Evolutionary conservation across 2,888 invertebrate genomes (phyloP), one percentile per base, ranked within the genome.

Genomic region (Creontiades dilutus): DNA sequence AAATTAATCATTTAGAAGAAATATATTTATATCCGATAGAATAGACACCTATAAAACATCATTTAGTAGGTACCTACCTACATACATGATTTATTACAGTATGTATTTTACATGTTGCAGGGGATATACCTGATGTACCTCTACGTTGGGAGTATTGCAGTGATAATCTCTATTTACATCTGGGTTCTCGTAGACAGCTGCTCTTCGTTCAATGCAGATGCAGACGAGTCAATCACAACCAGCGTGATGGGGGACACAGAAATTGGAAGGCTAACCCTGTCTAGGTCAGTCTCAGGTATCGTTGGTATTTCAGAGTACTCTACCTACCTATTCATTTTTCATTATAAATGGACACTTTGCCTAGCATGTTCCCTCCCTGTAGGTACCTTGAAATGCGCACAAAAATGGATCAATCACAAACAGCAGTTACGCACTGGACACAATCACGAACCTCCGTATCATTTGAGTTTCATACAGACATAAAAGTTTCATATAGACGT

Each of bases 131-230:
- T 94, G 91, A 94, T 94, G 93, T 94, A 94, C 92, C 93, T 94
- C 68, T 94, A 94, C 93, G 94, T 94, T 86, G 94, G 94, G 2
- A 94, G 94, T 91, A 94, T 94, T 91, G 93, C 94, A 3, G 94
- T 94, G 90, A 94, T 94, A 91, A 94, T 94, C 92, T 94, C 94
- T 92, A 94, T 94, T 92, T 94, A 94, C 93, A 93, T 94, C 90
- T 94, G 94, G 93, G 94, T 94, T 23, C 92, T 94, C 91, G 92
- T 94, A 61, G 94, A 94, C 92, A 94, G 94, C 91, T 94, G 94
- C 90, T 93, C 94, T 11, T 94, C 94, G 80, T 92, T 94, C 48
- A 92, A 92, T 55, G 91, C 90, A 68, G 93, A 93, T 14, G 88
- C 92, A 80, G 91, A 91, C 68, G 91, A 91, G n/a, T 91, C 92